These are phyloP conservation scores for Mus spicilegus DNA, from an alignment of 2,113 vertebrate genomes.

Conservation along the genomic window DNA sequence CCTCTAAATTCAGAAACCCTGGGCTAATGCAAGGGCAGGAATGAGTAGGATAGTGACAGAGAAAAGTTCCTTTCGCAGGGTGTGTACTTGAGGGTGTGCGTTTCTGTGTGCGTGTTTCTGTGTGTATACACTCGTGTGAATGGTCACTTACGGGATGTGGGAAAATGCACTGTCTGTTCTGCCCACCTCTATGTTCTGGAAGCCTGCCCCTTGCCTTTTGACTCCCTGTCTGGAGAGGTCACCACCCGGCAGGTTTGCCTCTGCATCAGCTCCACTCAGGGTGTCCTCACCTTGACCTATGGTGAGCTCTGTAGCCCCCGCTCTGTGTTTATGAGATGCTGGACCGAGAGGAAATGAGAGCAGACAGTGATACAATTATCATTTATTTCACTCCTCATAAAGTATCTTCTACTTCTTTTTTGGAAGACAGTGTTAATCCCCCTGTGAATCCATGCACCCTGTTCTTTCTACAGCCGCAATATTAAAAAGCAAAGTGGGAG, in stretches of 20 bases:
- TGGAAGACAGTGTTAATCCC: slow-evolving; percentile 65
- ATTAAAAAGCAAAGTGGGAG: slow-evolving; percentile 66
- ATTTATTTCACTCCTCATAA: slow-evolving; percentile 78
- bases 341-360: slow-evolving; percentile 65
- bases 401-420: slow-evolving; percentile 69
- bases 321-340: slow-evolving; percentile 58
- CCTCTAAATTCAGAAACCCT: background rate
- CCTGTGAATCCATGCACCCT: background rate
- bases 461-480: slow-evolving; percentile 20
- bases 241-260: slow-evolving; percentile 35
- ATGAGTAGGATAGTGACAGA: no score
- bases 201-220: background rate
- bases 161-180: background rate
- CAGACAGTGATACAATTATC: slow-evolving; percentile 70
- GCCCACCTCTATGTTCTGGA: rapidly evolving
- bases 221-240: background rate
- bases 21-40: no score
- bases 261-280: background rate
- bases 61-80: background rate
- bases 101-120: background rate
- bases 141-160: rapidly evolving
- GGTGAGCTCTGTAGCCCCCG: background rate
- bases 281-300: slow-evolving; percentile 31
- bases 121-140: no score
- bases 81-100: background rate